Evolutionary conservation across 2,797 vertebrate species (phyloP).

Genomic region (Momotus momota): DNA sequence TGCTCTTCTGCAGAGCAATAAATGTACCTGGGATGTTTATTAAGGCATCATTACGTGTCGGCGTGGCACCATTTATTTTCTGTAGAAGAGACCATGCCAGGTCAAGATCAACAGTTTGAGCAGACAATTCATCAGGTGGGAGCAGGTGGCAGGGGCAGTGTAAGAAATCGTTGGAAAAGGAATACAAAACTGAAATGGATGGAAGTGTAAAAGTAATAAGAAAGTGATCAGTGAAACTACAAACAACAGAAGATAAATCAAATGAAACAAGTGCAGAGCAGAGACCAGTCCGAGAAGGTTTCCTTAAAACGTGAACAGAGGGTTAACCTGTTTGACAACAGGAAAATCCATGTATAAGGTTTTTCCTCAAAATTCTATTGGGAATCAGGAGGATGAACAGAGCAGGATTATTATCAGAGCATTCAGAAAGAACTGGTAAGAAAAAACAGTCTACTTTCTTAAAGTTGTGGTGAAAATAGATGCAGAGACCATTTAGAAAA

Average conservation of each 20-base stretch:
- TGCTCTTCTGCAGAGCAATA: conserved; percentile 31
- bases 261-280: not conserved
- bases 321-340: not conserved
- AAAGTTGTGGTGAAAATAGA: not conserved
- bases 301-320: not conserved
- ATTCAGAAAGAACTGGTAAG: not conserved
- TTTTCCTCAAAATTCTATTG: not conserved
- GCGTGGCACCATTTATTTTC: conserved; percentile 75
- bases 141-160: conserved; percentile 64
- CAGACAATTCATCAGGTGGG: conserved; percentile 77
- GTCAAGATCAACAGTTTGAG: conserved; percentile 74
- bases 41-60: conserved; percentile 70
- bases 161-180: conserved; percentile 70
- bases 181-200: conserved; percentile 73
- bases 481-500: not conserved
- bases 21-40: conserved; percentile 64
- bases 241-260: conserved; percentile 75
- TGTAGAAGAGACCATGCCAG: conserved; percentile 67
- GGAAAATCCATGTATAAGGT: not conserved
- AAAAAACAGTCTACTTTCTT: not conserved
- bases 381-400: not conserved
- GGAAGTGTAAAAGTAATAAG: conserved; percentile 70
- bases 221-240: conserved; percentile 80
- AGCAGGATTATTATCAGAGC: not conserved
- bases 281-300: conserved; percentile 29